Evolutionary conservation across 2,888 invertebrate species (phyloP).

Genomic region (Oeneis ivallda): DNA sequence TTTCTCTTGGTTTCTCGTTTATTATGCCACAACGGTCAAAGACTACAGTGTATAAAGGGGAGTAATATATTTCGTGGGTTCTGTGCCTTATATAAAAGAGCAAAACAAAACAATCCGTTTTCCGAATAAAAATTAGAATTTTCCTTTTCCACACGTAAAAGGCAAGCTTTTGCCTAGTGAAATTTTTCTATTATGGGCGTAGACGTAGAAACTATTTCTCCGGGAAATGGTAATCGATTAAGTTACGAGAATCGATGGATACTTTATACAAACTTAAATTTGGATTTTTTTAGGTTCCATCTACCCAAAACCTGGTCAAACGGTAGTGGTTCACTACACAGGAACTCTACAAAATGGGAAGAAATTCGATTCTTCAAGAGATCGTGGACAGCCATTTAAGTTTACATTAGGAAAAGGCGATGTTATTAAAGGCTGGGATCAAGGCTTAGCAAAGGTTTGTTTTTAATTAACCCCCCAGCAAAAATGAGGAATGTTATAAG

Average conservation of each 20-base stretch:
- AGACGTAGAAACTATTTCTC: constrained; percentile 67
- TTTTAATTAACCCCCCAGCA: no score
- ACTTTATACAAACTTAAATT: not conserved
- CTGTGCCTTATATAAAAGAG: no score
- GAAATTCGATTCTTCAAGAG: constrained; percentile 98
- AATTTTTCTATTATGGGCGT: constrained; percentile 59
- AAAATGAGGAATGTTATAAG: no score
- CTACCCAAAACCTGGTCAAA: constrained; percentile 96
- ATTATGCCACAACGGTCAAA: no score
- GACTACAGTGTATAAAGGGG: no score
- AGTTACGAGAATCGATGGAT: not conserved
- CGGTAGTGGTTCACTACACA: constrained; percentile 97
- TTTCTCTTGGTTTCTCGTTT: no score
- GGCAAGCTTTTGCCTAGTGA: no score
- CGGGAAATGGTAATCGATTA: constrained; percentile 62
- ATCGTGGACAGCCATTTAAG: constrained; percentile 96
- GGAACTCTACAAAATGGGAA: constrained; percentile 93
- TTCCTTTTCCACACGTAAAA: not conserved
- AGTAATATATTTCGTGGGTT: no score
- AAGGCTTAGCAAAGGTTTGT: constrained; percentile 92
- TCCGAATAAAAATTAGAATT: no score
- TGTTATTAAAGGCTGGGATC: constrained; percentile 99
- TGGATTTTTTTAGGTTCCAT: constrained; percentile 86
- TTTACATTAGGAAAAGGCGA: constrained; percentile 97
- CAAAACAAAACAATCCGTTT: no score